phyloP scores from a whole-genome alignment of 2,113 vertebrate genomes.

The Chiloscyllium plagiosum region DNA sequence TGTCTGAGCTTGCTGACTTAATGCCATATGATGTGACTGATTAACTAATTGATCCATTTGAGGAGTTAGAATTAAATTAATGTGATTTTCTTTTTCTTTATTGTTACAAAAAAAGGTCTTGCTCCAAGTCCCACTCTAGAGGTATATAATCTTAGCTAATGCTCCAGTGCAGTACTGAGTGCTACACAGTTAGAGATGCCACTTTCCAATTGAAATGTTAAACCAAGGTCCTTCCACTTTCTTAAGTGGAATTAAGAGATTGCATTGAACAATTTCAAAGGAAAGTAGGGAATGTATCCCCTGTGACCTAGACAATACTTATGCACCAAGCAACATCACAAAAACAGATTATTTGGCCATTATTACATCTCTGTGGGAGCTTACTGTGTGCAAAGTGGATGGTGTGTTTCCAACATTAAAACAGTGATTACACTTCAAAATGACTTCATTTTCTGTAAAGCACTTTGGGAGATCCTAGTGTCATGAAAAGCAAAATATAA shows the following conservation, averaged over 20 bases:
- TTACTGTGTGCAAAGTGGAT: background rate
- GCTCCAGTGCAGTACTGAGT: background rate
- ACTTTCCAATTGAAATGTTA: background rate
- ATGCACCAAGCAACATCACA: background rate
- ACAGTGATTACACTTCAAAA: background rate
- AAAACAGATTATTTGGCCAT: background rate
- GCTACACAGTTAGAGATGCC: background rate
- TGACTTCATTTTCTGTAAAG: background rate
- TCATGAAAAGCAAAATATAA: background rate
- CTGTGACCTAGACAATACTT: background rate
- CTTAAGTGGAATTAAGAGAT: background rate
- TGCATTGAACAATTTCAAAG: background rate
- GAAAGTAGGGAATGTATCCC: background rate
- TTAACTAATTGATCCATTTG: background rate
- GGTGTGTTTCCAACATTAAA: background rate
- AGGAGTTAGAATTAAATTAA: background rate
- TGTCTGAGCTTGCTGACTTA: background rate
- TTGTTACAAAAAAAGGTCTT: background rate
- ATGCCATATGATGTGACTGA: background rate
- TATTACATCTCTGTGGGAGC: background rate
- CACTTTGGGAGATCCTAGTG: background rate
- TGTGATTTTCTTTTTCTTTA: background rate
- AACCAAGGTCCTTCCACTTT: background rate
- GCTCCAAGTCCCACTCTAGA: background rate
- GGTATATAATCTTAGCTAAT: background rate